Percentiles rank a stretch among this genome's conserved stretches.
Evolutionary conservation across 2,797 vertebrate genomes (phyloP).

Genomic region (Manis javanica): DNA sequence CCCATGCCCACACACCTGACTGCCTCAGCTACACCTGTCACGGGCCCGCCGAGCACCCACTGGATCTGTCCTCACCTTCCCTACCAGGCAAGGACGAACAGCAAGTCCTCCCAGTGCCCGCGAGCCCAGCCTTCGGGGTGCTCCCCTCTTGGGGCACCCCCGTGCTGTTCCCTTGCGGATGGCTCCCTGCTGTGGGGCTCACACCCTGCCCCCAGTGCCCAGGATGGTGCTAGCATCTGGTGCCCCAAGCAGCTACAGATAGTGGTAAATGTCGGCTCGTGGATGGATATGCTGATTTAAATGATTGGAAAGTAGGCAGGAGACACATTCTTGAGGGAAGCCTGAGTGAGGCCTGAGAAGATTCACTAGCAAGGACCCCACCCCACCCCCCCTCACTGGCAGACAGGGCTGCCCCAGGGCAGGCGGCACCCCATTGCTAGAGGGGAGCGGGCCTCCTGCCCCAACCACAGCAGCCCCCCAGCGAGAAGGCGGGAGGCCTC

Average conservation of each 20-base stretch:
- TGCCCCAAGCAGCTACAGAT: background rate
- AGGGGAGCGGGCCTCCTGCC: background rate
- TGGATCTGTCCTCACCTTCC: too few species aligned
- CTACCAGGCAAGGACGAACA: background rate
- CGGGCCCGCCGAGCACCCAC: accelerated
- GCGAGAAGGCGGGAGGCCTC: too few species aligned
- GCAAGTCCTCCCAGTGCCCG: too few species aligned
- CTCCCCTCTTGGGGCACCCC: too few species aligned
- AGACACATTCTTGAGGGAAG: background rate
- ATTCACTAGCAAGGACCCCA: accelerated
- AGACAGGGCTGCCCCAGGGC: too few species aligned
- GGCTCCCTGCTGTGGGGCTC: accelerated
- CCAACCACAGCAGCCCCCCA: background rate
- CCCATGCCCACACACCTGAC: too few species aligned
- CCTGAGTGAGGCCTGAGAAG: background rate
- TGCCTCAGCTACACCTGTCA: too few species aligned
- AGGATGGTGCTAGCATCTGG: accelerated
- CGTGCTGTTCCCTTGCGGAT: accelerated
- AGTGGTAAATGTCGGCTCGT: accelerated
- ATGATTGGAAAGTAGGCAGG: background rate
- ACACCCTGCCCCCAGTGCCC: too few species aligned
- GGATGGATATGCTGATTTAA: background rate
- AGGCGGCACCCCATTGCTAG: background rate
- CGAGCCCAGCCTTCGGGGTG: too few species aligned
- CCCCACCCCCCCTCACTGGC: too few species aligned